Conservation (phyloP, 2,113 vertebrate genomes). For the Pangasianodon gigas region DNA sequence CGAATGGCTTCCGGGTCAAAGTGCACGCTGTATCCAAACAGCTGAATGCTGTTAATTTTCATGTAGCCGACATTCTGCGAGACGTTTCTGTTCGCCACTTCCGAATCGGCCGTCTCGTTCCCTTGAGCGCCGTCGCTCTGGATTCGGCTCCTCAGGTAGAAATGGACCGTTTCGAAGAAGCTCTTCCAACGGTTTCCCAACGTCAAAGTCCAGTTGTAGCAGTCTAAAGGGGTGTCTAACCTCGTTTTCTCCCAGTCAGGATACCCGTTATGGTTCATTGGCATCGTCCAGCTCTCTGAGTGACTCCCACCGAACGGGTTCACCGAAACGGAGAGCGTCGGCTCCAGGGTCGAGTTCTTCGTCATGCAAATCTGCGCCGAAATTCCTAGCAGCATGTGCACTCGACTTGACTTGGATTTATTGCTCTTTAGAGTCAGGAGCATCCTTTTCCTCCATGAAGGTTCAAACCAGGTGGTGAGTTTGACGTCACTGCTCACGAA, state of each 20-base stretch:
- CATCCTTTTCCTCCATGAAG: slow-evolving; percentile 96
- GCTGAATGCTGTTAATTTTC: slow-evolving; percentile 94
- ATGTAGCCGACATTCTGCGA: slow-evolving; percentile 90
- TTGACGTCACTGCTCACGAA: slow-evolving; percentile 97
- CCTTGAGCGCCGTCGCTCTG: slow-evolving; percentile 74
- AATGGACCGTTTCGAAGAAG: slow-evolving; percentile 97
- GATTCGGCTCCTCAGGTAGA: slow-evolving; percentile 92
- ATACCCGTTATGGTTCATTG: slow-evolving; percentile 85
- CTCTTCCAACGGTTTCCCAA: slow-evolving; percentile 97
- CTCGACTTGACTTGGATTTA: slow-evolving; percentile 89
- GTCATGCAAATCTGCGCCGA: slow-evolving; percentile 93
- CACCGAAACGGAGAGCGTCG: slow-evolving; percentile 89
- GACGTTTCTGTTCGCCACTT: slow-evolving; percentile 81
- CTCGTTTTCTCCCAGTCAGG: slow-evolving; percentile 94
- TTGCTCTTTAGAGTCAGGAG: slow-evolving; percentile 96
- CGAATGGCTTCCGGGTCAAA: slow-evolving; percentile 96
- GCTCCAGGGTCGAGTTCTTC: slow-evolving; percentile 93
- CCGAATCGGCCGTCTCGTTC: slow-evolving; percentile 81
- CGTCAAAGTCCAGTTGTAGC: slow-evolving; percentile 95
- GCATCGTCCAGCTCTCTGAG: slow-evolving; percentile 98
- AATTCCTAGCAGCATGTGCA: slow-evolving; percentile 90
- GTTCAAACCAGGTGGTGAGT: slow-evolving; percentile 94
- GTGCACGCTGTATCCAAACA: slow-evolving; percentile 94
- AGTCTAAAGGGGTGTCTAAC: slow-evolving; percentile 86
- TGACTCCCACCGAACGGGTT: slow-evolving; percentile 98